phyloP scores from a whole-genome alignment of 2,888 invertebrate species.

The Polymixis lichenea region DNA sequence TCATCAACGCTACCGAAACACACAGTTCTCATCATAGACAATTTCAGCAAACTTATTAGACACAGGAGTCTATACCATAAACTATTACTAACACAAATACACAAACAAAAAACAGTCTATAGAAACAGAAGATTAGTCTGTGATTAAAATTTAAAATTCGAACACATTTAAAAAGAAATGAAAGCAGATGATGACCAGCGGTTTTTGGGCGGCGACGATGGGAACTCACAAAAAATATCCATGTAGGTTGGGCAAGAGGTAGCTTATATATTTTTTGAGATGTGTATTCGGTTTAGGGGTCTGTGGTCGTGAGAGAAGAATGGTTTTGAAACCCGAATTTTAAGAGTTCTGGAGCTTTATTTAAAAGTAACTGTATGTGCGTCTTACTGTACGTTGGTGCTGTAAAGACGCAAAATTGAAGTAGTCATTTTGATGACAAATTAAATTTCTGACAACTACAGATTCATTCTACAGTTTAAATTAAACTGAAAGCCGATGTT shows the following conservation, averaged over 20 bases:
- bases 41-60: slow-evolving; percentile 54
- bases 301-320: slow-evolving; percentile 28
- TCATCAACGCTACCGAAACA: slow-evolving; percentile 42
- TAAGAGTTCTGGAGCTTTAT: too few species aligned
- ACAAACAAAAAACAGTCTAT: slow-evolving; percentile 78
- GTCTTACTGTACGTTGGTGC: too few species aligned
- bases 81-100: slow-evolving; percentile 67
- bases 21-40: slow-evolving; percentile 36
- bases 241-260: slow-evolving; percentile 76
- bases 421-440: too few species aligned
- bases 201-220: slow-evolving; percentile 79
- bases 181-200: slow-evolving; percentile 80
- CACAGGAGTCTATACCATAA: slow-evolving; percentile 60
- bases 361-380: too few species aligned
- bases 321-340: too few species aligned
- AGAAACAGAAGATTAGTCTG: slow-evolving; percentile 87
- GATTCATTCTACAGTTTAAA: too few species aligned
- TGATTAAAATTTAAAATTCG: slow-evolving; percentile 86
- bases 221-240: slow-evolving; percentile 73
- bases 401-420: too few species aligned
- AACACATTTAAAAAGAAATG: slow-evolving; percentile 75
- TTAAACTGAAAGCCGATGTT: too few species aligned
- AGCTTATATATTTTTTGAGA: slow-evolving; percentile 65
- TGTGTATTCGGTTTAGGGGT: slow-evolving; percentile 50
- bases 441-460: too few species aligned